phyloP scores from a whole-genome alignment of 1,140 invertebrate genomes.

The Chrysomallon squamiferum region DNA sequence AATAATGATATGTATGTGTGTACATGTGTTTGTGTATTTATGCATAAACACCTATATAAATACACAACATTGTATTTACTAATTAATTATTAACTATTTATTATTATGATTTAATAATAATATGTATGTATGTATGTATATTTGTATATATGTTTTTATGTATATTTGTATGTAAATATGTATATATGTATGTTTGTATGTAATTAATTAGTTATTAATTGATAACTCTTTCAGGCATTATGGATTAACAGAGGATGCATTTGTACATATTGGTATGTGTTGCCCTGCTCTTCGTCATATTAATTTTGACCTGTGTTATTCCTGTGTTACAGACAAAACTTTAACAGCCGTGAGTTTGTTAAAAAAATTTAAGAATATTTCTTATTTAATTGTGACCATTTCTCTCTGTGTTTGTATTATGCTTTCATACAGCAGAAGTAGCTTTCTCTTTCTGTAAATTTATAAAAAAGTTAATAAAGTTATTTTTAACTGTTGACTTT shows the following conservation, averaged over 20 bases:
- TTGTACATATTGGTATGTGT: slow-evolving; percentile 5
- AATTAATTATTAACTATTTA: too few species aligned
- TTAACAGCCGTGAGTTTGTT: slow-evolving; percentile 12
- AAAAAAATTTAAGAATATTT: not conserved
- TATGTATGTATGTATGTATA: too few species aligned
- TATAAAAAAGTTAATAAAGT: not conserved
- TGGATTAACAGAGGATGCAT: slow-evolving; percentile 20
- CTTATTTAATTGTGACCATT: not conserved
- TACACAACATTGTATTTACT: too few species aligned
- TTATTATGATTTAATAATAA: too few species aligned
- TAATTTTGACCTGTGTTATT: slow-evolving; percentile 21
- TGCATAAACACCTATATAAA: too few species aligned
- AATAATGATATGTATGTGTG: too few species aligned
- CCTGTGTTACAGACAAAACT: slow-evolving; percentile 16
- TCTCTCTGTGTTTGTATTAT: not conserved
- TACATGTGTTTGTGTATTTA: too few species aligned
- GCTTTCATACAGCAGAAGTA: not conserved
- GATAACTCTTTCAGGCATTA: slow-evolving; percentile 28
- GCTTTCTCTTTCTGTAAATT: not conserved
- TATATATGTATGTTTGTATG: too few species aligned
- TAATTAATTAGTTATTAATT: too few species aligned
- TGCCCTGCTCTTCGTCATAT: slow-evolving; percentile 11
- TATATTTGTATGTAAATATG: too few species aligned
- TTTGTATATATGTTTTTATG: too few species aligned
- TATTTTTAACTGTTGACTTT: not conserved